Evolutionary conservation across 2,797 vertebrate species (phyloP), one percentile per base, ranked within the genome.

Genomic region (Pseudomugil gertrudae): DNA sequence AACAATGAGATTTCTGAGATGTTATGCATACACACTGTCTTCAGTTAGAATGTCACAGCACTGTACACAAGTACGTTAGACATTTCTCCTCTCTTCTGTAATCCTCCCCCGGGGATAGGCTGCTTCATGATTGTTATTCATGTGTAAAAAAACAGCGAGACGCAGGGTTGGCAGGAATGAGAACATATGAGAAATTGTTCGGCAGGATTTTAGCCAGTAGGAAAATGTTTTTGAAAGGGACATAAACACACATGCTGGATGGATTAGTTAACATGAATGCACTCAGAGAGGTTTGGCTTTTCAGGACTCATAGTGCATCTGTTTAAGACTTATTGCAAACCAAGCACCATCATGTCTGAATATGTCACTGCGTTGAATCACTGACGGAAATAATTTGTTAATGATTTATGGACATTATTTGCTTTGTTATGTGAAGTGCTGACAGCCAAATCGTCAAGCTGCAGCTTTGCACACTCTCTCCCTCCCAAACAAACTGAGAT

Each of bases 401-500:
- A 82, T 78, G 64, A 76, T 87, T 81, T 80, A 81, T 79, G 32
- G 63, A 69, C 60, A 82, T 69, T 55, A 83, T 80, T 87, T 87
- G 75, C 76, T 84, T 79, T 78, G 69, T 85, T 80, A 79, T 27
- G 65, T 48, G 62, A 64, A 17, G 57, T 57, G 70, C 69, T 83
- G 88, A 86, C 76, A 71, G 73, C 80, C 81, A 83, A 66, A 73
- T 63, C 75, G 70, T 65, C 69, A 81, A 79, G 85, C 79, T 69
- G 69, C 70, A 60, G 72, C 63, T 29, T 59, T 51, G 63, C 52
- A 63, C 47, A 63, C 59, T 7, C 26, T 69, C 78, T 68, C 73
- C 80, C 80, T 72, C 77, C 77, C 87, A 80, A 89, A 81, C 72
- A 69, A 67, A 78, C 64, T n/a, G n/a, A 80, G 69, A 84, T 65